Conservation (phyloP, 2,888 invertebrate genomes). For the Shargacucullia verbasci region DNA sequence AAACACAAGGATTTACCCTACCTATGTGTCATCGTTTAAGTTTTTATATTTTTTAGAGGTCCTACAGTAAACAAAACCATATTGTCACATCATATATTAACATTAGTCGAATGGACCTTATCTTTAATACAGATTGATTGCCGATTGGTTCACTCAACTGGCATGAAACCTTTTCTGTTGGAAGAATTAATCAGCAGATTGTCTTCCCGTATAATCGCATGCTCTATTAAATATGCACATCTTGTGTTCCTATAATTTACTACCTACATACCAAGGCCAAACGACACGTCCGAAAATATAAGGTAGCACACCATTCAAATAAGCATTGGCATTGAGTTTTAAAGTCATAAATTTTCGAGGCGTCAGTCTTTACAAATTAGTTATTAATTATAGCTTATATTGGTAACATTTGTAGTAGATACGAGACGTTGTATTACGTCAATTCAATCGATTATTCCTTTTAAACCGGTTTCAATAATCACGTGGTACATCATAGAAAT, state of each 20-base stretch:
- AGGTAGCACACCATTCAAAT: slow-evolving; percentile 28
- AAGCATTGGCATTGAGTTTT: slow-evolving; percentile 31
- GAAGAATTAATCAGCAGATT: too few species aligned
- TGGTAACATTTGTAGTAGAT: slow-evolving; percentile 13
- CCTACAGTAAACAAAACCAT: too few species aligned
- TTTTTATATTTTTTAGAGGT: too few species aligned
- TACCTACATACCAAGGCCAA: slow-evolving; percentile 33
- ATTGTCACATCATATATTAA: too few species aligned
- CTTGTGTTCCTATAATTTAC: slow-evolving; percentile 32
- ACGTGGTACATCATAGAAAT: slow-evolving; percentile 9
- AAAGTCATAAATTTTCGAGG: slow-evolving; percentile 25
- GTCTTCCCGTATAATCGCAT: too few species aligned
- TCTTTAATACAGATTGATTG: too few species aligned
- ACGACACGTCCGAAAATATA: slow-evolving; percentile 24
- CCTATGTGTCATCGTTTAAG: too few species aligned
- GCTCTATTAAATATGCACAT: too few species aligned
- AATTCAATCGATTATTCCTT: slow-evolving; percentile 28
- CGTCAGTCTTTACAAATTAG: slow-evolving; percentile 9
- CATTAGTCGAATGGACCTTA: too few species aligned
- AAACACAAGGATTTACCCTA: too few species aligned
- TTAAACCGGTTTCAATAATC: slow-evolving; percentile 43
- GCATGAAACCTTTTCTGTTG: too few species aligned
- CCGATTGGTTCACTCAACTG: too few species aligned
- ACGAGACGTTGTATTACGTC: slow-evolving; percentile 25
- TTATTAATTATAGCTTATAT: slow-evolving; percentile 22